A percentile compares a stretch with the other conserved stretches of the same genome.
phyloP scores from a whole-genome alignment of 2,113 vertebrate species.

The Propithecus coquereli region DNA sequence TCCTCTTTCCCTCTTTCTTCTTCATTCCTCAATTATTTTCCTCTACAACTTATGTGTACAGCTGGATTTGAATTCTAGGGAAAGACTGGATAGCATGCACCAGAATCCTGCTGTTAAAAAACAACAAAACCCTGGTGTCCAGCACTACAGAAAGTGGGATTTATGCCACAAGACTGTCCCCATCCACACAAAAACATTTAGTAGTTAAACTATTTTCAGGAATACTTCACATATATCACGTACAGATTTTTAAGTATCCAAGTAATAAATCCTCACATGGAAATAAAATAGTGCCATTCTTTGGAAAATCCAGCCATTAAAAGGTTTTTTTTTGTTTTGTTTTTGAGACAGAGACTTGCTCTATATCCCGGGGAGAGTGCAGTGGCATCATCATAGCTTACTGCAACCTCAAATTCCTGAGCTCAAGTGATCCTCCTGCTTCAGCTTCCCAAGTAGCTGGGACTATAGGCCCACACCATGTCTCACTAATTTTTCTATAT shows the following conservation, averaged over 20 bases:
- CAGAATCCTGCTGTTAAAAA: neutral
- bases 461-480: no score
- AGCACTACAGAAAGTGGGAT: neutral
- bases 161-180: neutral
- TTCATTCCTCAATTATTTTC: conserved; percentile 6
- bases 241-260: conserved; percentile 7
- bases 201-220: neutral
- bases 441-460: no score
- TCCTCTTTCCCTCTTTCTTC: neutral
- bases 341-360: neutral
- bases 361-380: neutral
- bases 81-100: neutral
- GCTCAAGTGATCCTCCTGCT: no score
- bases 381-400: no score
- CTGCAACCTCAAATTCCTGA: no score
- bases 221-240: neutral
- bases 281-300: conserved; percentile 15
- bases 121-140: neutral
- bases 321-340: neutral
- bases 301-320: neutral
- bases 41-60: neutral
- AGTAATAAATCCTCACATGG: neutral
- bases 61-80: conserved; percentile 14
- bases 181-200: neutral
- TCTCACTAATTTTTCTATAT: no score